phyloP scores from a whole-genome alignment of 2,888 invertebrate genomes.

The Scaptomyza tumidula region DNA sequence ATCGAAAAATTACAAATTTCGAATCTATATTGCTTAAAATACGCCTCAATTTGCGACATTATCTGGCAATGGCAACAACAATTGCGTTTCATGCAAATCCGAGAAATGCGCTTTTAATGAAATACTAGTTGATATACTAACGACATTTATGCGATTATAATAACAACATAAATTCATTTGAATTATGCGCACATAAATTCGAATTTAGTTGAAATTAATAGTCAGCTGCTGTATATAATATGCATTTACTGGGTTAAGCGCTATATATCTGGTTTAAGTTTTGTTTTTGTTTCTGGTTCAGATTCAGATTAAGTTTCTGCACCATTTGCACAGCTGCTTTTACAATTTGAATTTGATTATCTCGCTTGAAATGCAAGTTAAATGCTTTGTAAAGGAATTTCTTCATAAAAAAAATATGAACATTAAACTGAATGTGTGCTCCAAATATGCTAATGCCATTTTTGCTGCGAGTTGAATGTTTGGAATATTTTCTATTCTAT shows the following conservation, averaged over 20 bases:
- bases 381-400: conserved; percentile 55
- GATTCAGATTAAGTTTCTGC: conserved; percentile 7
- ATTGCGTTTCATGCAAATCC: conserved; percentile 49
- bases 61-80: not conserved
- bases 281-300: not conserved
- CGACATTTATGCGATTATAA: conserved; percentile 24
- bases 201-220: conserved; percentile 31
- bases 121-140: conserved; percentile 22
- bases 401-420: conserved; percentile 32
- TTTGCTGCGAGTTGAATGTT: not conserved
- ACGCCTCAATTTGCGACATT: not conserved
- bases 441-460: not conserved
- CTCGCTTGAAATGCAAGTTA: conserved; percentile 40
- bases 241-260: conserved; percentile 13
- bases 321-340: conserved; percentile 48
- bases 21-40: no score
- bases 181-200: conserved; percentile 50
- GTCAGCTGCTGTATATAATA: conserved; percentile 24
- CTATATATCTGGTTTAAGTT: conserved; percentile 17
- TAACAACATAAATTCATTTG: conserved; percentile 2
- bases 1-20: no score
- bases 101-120: conserved; percentile 45
- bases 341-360: conserved; percentile 38
- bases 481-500: not conserved
- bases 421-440: conserved; percentile 21